Evolutionary conservation across 35 echinoderm and acorn worm genomes (phyloP).

Genomic region (Hemicentrotus pulcherrimus): DNA sequence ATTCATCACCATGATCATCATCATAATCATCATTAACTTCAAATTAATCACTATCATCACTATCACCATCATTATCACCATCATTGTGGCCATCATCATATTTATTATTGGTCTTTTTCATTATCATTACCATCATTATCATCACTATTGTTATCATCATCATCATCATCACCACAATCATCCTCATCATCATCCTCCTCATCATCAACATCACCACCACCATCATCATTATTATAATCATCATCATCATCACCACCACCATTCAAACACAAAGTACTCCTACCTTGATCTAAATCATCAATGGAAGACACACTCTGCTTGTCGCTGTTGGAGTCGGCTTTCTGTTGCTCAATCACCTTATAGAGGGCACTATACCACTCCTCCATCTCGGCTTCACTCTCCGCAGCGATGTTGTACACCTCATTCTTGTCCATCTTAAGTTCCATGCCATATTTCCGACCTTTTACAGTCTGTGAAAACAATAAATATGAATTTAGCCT

Average conservation of each 20-base stretch:
- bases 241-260: not conserved
- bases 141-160: not conserved
- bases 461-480: conserved; percentile 44
- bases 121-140: not conserved
- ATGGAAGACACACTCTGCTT: conserved; percentile 90
- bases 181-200: not conserved
- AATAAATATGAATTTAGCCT: not conserved
- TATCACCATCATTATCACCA: not conserved
- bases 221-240: conserved; percentile 26
- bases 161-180: not conserved
- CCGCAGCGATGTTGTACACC: conserved; percentile 80
- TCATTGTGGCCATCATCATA: not conserved
- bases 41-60: not conserved
- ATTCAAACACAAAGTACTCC: not conserved
- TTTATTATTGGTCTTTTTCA: not conserved
- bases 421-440: conserved; percentile 70
- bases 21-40: not conserved
- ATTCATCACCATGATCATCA: not conserved
- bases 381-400: conserved; percentile 83
- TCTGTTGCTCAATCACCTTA: conserved; percentile 88
- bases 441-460: conserved; percentile 89
- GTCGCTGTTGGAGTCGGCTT: conserved; percentile 75
- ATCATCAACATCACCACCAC: conserved; percentile 53
- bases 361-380: conserved; percentile 85
- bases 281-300: conserved; percentile 89